Evolutionary conservation across 2,113 vertebrate genomes (phyloP), one percentile per base, ranked within the genome.

Genomic region (Psephotus haematonotus): DNA sequence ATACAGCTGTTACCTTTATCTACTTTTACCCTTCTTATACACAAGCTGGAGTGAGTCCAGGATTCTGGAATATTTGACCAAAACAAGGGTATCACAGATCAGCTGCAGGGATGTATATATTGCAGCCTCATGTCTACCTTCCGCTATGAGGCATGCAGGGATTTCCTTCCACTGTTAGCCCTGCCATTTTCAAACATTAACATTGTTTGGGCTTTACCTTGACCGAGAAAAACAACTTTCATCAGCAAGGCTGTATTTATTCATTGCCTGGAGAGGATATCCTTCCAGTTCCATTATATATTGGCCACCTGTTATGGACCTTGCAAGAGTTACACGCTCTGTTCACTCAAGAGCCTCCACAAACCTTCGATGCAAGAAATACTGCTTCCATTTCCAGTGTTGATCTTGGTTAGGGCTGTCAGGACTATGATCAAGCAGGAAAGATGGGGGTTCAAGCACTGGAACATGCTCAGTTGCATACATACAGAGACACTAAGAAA

Each of bases 111-210:
- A 96, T 96, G 94, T 94, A 23, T 43, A 29, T 0, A 27, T 6
- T 59, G 84, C 92, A 84, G 78, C 59, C 78, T 53, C 90, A 14
- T 24, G 91, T 43, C 91, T 41, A 9, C 67, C 92, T 97, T 97
- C 97, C 95, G 59, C 93, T 82, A 29, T 25, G 82, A 91, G 47
- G 80, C 93, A 91, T 55, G 37, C 93, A 47, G 94, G 88, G 93
- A 97, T 93, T 97, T 97, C 97, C 97, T 97, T 91, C 94, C 95
- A 95, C 93, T 97, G 90, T 80, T 31, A 78, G 76, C 86, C 75
- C 49, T 4, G 68, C 75, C 76, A 63, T 10, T 90, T 43, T 65
- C 95, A 78, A 85, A 69, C 64, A 43, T 23, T 6, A 60, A 91
- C 94, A 96, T 95, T 90, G 92, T 86, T 84, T n/a, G 59, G 83